Percentiles rank a stretch among this genome's conserved stretches.
Conservation (phyloP, 2,797 vertebrate genomes). For the Semaprochilodus insignis region DNA sequence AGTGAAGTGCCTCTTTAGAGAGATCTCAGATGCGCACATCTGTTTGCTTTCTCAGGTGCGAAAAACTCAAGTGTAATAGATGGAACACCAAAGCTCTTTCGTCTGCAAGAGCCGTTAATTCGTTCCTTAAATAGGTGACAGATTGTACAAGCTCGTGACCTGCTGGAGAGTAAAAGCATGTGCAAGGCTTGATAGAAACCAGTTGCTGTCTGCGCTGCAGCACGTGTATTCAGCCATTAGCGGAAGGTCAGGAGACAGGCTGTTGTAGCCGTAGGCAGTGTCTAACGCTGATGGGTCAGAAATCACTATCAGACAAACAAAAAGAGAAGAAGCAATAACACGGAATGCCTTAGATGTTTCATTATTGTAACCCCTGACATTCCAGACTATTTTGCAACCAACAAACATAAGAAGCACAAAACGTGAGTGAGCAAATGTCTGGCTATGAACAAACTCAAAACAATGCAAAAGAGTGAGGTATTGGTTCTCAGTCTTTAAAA, state of each 20-base stretch:
- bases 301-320: slow-evolving; percentile 23
- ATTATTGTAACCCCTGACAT: neutral
- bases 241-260: slow-evolving; percentile 24
- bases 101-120: neutral
- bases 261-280: neutral
- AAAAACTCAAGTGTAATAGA: neutral
- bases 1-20: neutral
- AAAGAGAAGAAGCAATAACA: slow-evolving; percentile 19
- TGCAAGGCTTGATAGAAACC: slow-evolving; percentile 17
- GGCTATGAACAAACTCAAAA: slow-evolving; percentile 13
- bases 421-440: slow-evolving; percentile 11
- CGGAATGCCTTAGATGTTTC: slow-evolving; percentile 6
- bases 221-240: slow-evolving; percentile 10
- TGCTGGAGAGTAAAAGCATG: slow-evolving; percentile 1
- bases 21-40: slow-evolving; percentile 9
- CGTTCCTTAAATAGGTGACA: neutral
- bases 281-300: slow-evolving; percentile 8
- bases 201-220: neutral
- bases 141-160: neutral
- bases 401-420: neutral
- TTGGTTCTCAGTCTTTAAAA: neutral
- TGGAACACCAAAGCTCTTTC: neutral
- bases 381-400: neutral
- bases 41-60: slow-evolving; percentile 5
- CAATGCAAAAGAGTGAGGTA: neutral